Conservation (phyloP, 2,888 invertebrate species). For the Beris chalybata region DNA sequence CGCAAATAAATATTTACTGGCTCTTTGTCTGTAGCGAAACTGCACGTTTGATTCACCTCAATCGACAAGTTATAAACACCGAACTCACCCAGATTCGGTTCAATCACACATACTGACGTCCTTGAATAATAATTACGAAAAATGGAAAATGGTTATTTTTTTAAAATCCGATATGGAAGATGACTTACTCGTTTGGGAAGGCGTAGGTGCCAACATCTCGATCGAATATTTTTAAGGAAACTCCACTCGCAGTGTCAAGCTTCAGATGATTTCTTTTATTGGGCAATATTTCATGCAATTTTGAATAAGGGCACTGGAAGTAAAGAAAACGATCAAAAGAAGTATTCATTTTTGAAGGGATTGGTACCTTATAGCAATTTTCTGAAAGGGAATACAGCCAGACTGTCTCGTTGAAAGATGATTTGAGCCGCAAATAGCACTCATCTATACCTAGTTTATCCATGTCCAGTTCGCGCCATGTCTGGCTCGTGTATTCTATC, state of each 20-base stretch:
- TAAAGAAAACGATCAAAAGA: conserved; percentile 35
- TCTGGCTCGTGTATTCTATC: conserved; percentile 62
- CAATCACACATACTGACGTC: conserved; percentile 62
- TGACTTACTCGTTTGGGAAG: conserved; percentile 50
- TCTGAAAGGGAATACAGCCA: conserved; percentile 69
- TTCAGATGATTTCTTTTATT: conserved; percentile 51
- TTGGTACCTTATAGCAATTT: conserved; percentile 67
- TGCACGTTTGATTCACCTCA: conserved; percentile 59
- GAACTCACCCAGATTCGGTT: conserved; percentile 67
- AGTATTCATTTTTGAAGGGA: neutral
- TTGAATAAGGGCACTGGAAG: conserved; percentile 67
- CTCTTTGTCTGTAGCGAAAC: conserved; percentile 61
- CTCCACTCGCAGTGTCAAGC: conserved; percentile 59
- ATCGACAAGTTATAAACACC: conserved; percentile 70
- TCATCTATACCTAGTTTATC: conserved; percentile 65
- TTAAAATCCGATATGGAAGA: neutral
- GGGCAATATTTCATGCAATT: conserved; percentile 55
- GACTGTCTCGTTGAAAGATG: conserved; percentile 49
- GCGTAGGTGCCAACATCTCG: conserved; percentile 58
- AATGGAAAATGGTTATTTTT: neutral
- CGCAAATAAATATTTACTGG: conserved; percentile 74
- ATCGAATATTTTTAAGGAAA: conserved; percentile 63
- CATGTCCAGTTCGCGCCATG: conserved; percentile 62
- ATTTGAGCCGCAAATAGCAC: conserved; percentile 62
- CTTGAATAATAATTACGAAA: conserved; percentile 50